Evolutionary conservation across 2,113 vertebrate genomes (phyloP).

Genomic region (Sprattus sprattus): DNA sequence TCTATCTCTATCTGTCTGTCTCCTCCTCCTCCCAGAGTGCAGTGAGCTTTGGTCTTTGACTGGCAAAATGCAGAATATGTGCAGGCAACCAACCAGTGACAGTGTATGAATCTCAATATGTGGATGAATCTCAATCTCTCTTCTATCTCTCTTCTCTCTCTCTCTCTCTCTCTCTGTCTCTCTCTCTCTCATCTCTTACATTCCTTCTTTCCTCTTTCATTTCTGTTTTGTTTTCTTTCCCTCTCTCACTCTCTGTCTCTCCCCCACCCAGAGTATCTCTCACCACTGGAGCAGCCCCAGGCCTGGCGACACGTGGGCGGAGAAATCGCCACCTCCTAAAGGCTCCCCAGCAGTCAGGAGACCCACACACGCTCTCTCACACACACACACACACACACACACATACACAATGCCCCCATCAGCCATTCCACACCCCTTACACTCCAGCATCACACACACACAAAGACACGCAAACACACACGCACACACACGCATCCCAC

Average conservation of each 20-base stretch:
- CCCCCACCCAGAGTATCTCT: constrained; percentile 81
- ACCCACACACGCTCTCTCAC: constrained; percentile 24
- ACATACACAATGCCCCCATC: constrained; percentile 23
- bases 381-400: constrained; percentile 31
- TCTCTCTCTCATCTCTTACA: background rate
- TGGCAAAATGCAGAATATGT: too few relatives aligned
- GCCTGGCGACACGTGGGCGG: constrained; percentile 85
- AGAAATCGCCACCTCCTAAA: constrained; percentile 74
- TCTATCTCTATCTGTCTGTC: background rate
- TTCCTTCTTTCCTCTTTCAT: too few relatives aligned
- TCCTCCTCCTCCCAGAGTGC: background rate
- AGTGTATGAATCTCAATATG: too few relatives aligned
- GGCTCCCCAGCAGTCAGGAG: constrained; percentile 4
- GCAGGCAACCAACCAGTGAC: too few relatives aligned
- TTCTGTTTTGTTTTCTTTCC: background rate
- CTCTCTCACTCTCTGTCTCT: constrained; percentile 42
- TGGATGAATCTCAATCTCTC: too few relatives aligned
- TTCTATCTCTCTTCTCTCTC: background rate
- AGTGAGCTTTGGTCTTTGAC: too few relatives aligned
- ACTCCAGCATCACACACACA: constrained; percentile 4
- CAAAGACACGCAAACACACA: background rate
- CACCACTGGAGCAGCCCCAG: constrained; percentile 84
- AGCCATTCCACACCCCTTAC: constrained; percentile 33
- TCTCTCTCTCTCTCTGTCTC: background rate
- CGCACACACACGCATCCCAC: constrained; percentile 37